Percentiles rank a stretch among this genome's conserved stretches.
These are phyloP conservation scores for Bimastos eiseni DNA, from an alignment of 2,888 invertebrate genomes.

Conservation along the genomic window DNA sequence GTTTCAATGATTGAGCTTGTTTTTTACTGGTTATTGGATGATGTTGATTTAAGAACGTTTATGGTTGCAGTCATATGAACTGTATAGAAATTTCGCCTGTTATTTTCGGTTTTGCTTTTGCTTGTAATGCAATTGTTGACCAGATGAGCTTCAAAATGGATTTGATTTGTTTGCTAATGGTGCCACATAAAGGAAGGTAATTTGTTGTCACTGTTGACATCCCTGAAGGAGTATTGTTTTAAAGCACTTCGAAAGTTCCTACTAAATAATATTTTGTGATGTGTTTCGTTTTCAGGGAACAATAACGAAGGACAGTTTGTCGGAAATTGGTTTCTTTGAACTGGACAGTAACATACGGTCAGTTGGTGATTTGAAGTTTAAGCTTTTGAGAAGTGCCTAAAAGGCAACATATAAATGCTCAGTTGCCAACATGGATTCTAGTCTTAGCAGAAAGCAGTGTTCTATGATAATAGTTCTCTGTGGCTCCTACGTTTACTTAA, in stretches of 20 bases:
- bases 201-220: neutral
- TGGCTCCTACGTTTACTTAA: neutral
- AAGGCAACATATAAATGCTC: neutral
- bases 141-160: neutral
- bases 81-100: neutral
- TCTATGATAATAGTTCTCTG: neutral
- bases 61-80: neutral
- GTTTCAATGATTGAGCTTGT: neutral
- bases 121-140: neutral
- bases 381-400: neutral
- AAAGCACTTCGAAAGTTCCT: neutral
- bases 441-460: neutral
- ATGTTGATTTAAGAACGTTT: neutral
- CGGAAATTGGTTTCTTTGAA: neutral
- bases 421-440: neutral
- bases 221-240: neutral
- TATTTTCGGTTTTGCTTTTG: neutral
- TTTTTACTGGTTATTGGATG: neutral
- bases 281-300: neutral
- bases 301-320: neutral
- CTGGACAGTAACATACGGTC: neutral
- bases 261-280: neutral
- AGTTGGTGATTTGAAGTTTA: neutral
- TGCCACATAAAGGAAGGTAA: neutral
- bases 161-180: neutral